A percentile compares a stretch with the other conserved stretches of the same genome.
Conservation (phyloP, 2,113 vertebrate genomes). For the Eidolon helvum region DNA sequence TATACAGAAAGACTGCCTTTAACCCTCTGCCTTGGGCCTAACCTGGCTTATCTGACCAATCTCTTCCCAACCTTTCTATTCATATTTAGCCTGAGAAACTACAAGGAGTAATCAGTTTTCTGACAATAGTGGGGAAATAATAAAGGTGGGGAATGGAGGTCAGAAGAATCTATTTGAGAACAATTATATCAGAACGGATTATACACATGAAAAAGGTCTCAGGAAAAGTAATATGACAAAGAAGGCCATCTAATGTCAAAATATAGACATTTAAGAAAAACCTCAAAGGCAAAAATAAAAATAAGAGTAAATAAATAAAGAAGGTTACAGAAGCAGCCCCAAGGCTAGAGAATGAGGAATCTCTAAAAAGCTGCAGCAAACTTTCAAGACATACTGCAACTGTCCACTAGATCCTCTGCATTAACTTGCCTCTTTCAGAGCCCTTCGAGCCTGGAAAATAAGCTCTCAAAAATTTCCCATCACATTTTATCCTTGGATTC, state of each 20-base stretch:
- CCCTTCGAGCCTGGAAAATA: neutral
- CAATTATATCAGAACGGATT: neutral
- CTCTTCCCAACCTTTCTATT: neutral
- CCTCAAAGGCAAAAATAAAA: slow-evolving; percentile 14
- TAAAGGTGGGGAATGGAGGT: neutral
- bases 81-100: neutral
- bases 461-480: neutral
- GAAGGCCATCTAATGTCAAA: neutral
- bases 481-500: neutral
- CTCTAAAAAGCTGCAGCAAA: neutral
- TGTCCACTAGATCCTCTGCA: neutral
- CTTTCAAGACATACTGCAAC: neutral
- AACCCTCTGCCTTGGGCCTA: neutral
- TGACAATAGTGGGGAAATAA: neutral
- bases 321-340: neutral
- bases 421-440: neutral
- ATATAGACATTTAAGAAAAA: neutral
- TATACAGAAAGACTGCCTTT: neutral
- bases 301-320: neutral
- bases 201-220: neutral
- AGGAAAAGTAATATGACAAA: neutral
- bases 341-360: neutral
- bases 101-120: neutral
- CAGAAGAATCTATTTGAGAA: neutral
- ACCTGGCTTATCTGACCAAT: neutral